These are phyloP conservation scores for Mustela nigripes DNA, from an alignment of 2,113 vertebrate species.

Conservation along the genomic window DNA sequence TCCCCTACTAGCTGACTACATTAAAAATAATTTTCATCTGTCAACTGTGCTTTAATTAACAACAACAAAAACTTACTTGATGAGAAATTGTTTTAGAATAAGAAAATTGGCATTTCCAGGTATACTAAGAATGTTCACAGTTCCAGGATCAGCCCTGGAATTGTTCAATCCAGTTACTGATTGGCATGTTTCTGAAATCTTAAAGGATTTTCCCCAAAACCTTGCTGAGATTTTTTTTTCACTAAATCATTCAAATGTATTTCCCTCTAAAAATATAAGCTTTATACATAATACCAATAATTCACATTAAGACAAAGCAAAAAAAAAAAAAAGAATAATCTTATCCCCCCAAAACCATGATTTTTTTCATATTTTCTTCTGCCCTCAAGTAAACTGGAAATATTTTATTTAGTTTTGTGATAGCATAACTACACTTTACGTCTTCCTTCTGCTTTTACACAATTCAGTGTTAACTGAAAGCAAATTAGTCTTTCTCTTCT, in stretches of 20 bases:
- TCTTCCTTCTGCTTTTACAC: not conserved
- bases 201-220: not conserved
- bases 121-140: not conserved
- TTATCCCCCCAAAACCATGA: not conserved
- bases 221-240: not conserved
- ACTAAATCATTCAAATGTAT: not conserved
- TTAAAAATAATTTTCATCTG: not conserved
- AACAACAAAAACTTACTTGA: not conserved
- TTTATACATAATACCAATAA: not conserved
- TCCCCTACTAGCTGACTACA: not conserved
- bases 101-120: not conserved
- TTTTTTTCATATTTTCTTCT: not conserved
- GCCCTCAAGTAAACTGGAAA: not conserved
- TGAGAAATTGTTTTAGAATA: not conserved
- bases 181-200: conserved; percentile 27
- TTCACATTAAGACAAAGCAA: not conserved
- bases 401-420: not conserved
- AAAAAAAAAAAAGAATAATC: not conserved
- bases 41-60: not conserved
- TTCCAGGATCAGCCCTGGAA: not conserved
- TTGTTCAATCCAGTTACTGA: not conserved
- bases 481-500: not conserved
- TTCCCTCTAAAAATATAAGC: conserved; percentile 15
- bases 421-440: not conserved
- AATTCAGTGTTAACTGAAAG: not conserved